phyloP scores from a whole-genome alignment of 2,888 invertebrate genomes.

The Perdita meconis region DNA sequence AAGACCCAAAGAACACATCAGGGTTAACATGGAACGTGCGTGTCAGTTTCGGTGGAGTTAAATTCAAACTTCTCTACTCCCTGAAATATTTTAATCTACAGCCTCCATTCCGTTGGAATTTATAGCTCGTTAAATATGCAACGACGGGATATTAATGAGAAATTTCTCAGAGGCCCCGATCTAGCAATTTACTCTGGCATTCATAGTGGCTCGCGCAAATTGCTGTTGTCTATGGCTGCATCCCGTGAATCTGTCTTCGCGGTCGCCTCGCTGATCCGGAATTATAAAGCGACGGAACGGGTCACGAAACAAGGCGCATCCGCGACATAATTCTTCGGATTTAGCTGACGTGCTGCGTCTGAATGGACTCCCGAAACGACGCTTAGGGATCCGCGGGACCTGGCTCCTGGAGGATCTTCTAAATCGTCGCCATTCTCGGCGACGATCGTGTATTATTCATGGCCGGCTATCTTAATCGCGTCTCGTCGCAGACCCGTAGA shows the following conservation, averaged over 20 bases:
- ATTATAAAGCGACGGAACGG: constrained; percentile 29
- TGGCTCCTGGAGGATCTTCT: background rate
- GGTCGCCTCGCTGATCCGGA: constrained; percentile 11
- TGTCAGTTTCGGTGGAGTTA: no score
- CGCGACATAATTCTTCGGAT: constrained; percentile 43
- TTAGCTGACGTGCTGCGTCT: background rate
- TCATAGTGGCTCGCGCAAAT: constrained; percentile 22
- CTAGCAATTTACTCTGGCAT: constrained; percentile 22
- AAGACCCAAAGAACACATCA: no score
- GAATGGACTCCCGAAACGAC: background rate
- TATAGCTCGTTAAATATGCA: background rate
- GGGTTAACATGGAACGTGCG: no score
- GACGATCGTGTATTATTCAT: constrained; percentile 39
- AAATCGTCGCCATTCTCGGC: constrained; percentile 29
- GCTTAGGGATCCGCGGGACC: background rate
- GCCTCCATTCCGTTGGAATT: no score
- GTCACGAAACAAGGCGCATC: background rate
- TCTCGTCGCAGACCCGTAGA: constrained; percentile 4
- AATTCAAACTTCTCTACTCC: no score
- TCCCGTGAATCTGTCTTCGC: background rate
- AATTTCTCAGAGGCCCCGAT: constrained; percentile 1
- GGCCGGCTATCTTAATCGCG: constrained; percentile 43
- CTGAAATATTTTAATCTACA: no score
- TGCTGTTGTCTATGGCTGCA: constrained; percentile 31
- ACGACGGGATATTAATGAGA: constrained; percentile 9